These are phyloP conservation scores for Drosophila emarginata DNA, from an alignment of 2,888 invertebrate genomes.

Conservation along the genomic window DNA sequence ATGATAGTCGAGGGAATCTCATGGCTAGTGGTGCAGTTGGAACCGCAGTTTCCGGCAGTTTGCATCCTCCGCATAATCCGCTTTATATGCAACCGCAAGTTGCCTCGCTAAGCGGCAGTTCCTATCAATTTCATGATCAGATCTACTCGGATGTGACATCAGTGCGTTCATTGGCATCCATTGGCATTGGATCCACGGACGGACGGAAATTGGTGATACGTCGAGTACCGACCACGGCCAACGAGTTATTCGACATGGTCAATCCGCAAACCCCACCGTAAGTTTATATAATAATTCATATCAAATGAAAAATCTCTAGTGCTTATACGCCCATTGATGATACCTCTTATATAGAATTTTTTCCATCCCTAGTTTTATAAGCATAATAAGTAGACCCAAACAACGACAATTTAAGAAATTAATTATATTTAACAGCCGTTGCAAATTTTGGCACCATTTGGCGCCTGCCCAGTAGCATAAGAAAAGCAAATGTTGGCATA, in stretches of 20 bases:
- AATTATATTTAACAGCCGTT: constrained; percentile 36
- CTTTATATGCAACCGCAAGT: constrained; percentile 83
- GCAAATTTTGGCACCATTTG: constrained; percentile 65
- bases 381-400: not conserved
- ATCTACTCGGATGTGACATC: constrained; percentile 87
- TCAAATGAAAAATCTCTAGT: not conserved
- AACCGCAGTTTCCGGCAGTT: not conserved
- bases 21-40: constrained; percentile 76
- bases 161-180: constrained; percentile 90
- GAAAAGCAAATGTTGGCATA: constrained; percentile 40
- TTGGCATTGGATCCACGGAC: constrained; percentile 94
- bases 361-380: not conserved
- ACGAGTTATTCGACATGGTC: constrained; percentile 92
- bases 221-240: constrained; percentile 92
- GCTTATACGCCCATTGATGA: not conserved
- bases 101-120: constrained; percentile 82
- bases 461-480: constrained; percentile 45
- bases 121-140: constrained; percentile 85
- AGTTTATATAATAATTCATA: constrained; percentile 49
- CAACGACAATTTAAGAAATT: not conserved
- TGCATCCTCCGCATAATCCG: constrained; percentile 47
- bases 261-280: constrained; percentile 90
- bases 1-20: constrained; percentile 57
- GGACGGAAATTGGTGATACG: constrained; percentile 92
- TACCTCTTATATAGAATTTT: not conserved